phyloP scores from a whole-genome alignment of 2,888 invertebrate species.

The Drosophila leonis region DNA sequence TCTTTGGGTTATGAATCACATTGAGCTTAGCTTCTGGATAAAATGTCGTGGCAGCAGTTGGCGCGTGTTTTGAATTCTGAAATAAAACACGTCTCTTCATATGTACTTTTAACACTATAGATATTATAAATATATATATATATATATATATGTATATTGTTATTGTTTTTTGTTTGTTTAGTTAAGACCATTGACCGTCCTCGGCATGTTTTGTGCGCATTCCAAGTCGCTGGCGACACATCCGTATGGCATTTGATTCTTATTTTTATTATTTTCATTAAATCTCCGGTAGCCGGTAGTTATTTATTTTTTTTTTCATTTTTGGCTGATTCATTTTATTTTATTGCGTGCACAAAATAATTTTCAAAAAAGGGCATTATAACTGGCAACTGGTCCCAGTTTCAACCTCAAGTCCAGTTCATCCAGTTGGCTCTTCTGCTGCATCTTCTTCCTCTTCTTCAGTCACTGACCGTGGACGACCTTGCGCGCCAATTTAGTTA shows the following conservation, averaged over 20 bases:
- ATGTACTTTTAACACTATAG: constrained; percentile 11
- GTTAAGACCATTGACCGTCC: constrained; percentile 76
- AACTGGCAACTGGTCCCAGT: constrained; percentile 24
- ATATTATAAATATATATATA: constrained; percentile 8
- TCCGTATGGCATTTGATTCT: constrained; percentile 58
- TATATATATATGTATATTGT: constrained; percentile 16
- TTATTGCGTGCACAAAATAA: constrained; percentile 13
- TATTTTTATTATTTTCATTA: constrained; percentile 36
- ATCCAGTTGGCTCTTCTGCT: constrained; percentile 35
- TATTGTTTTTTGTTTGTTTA: constrained; percentile 18
- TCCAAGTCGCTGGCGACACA: constrained; percentile 49
- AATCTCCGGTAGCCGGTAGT: constrained; percentile 49
- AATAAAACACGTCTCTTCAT: constrained; percentile 39
- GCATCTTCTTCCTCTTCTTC: constrained; percentile 15
- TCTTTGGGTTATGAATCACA: constrained; percentile 34
- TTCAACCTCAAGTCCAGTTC: constrained; percentile 35
- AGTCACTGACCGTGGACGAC: constrained; percentile 71
- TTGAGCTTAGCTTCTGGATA: constrained; percentile 42
- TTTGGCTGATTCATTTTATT: constrained; percentile 44
- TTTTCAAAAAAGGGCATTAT: constrained; percentile 51
- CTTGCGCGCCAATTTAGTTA: constrained; percentile 68
- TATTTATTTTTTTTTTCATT: constrained; percentile 26
- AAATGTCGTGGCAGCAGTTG: constrained; percentile 34
- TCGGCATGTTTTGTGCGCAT: constrained; percentile 56
- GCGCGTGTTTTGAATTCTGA: constrained; percentile 62